Evolutionary conservation across 2,797 vertebrate species (phyloP).

Genomic region (Sardinella longiceps): DNA sequence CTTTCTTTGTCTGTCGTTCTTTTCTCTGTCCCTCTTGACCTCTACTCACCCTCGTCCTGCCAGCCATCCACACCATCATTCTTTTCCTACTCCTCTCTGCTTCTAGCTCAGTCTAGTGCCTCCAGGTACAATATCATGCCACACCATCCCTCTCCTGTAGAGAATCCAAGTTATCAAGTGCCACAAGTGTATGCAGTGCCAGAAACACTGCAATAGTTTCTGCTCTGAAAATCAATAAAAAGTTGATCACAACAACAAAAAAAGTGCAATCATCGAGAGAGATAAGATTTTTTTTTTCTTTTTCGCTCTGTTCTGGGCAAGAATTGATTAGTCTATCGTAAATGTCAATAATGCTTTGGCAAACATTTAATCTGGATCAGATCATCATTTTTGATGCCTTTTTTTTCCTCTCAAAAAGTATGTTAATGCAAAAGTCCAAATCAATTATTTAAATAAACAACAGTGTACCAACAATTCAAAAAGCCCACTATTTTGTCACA

Average conservation of each 20-base stretch:
- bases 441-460: no score
- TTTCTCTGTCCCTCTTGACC: background rate
- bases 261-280: background rate
- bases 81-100: background rate
- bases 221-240: no score
- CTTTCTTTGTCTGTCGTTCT: background rate
- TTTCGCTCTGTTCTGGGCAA: no score
- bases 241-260: no score
- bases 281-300: background rate
- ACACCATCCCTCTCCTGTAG: background rate
- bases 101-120: background rate
- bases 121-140: background rate
- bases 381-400: no score
- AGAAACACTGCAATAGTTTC: no score
- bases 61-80: background rate
- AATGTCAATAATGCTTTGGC: no score
- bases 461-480: background rate
- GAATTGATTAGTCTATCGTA: no score
- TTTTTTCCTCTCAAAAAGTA: no score
- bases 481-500: background rate
- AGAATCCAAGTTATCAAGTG: background rate
- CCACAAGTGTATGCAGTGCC: background rate
- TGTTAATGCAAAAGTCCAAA: no score
- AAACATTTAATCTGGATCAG: no score
- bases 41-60: constrained; percentile 7